These are phyloP conservation scores for Mormyrops boulengeri DNA, from an alignment of 2,797 vertebrate species.

Conservation along the genomic window DNA sequence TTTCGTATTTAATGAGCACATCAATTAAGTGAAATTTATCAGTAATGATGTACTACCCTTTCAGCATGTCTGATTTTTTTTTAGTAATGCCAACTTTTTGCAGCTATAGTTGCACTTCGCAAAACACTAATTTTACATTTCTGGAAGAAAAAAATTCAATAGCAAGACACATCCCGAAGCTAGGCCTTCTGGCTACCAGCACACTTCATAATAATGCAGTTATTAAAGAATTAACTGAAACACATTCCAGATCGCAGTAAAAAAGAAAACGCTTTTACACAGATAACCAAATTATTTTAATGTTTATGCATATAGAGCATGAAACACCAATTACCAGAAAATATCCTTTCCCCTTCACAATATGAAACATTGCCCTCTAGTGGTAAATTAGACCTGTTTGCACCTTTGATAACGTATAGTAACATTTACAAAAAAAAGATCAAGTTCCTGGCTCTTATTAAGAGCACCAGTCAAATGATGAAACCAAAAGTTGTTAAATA, in stretches of 20 bases:
- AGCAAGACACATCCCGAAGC: not conserved
- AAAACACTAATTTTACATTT: not conserved
- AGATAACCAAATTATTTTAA: not conserved
- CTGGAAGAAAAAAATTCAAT: not conserved
- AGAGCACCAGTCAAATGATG: not conserved
- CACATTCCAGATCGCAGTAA: not conserved
- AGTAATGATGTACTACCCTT: not conserved
- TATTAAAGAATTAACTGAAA: conserved; percentile 1
- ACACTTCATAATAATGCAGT: not conserved
- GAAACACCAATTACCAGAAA: not conserved
- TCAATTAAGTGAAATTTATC: not conserved
- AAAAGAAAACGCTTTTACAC: not conserved
- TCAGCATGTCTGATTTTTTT: not conserved
- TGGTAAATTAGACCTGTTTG: conserved; percentile 1
- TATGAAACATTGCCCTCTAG: conserved; percentile 14
- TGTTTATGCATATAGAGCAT: not conserved
- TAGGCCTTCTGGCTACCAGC: not conserved
- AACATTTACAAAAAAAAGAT: not conserved
- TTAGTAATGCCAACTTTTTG: not conserved
- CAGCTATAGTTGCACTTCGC: not conserved
- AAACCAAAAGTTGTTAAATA: not conserved
- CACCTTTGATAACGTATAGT: not conserved
- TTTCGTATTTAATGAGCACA: not conserved
- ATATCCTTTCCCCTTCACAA: not conserved
- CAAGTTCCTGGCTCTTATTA: not conserved